Evolutionary conservation across 2,888 invertebrate genomes (phyloP).

Genomic region (Phortica okadai): DNA sequence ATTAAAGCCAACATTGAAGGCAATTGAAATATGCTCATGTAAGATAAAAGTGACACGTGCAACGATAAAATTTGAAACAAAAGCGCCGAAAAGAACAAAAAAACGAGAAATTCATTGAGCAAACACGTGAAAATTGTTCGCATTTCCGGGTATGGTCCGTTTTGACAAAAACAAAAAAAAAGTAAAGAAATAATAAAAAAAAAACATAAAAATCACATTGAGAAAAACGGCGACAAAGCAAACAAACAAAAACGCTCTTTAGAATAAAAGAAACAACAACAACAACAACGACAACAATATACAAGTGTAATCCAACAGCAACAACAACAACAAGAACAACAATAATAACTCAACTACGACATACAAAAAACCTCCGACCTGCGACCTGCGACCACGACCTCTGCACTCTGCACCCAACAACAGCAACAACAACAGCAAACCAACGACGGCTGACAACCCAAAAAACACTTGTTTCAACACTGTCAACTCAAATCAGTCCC

Average conservation of each 20-base stretch:
- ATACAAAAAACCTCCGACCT: conserved; percentile 40
- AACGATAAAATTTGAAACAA: conserved; percentile 7
- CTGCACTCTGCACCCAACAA: conserved; percentile 2
- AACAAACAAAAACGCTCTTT: conserved; percentile 49
- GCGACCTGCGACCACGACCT: not conserved
- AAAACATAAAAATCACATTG: conserved; percentile 25
- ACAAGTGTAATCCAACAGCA: not conserved
- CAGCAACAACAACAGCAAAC: conserved; percentile 2
- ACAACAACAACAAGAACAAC: conserved; percentile 28
- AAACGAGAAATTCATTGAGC: conserved; percentile 45
- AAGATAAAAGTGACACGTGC: conserved; percentile 3
- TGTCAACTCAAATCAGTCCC: conserved; percentile 28
- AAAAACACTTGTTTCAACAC: conserved; percentile 69
- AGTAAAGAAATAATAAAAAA: conserved; percentile 22
- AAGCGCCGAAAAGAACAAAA: conserved; percentile 6
- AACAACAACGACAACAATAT: not conserved
- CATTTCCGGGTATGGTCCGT: conserved; percentile 1
- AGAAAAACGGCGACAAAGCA: conserved; percentile 50
- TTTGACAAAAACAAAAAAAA: conserved; percentile 34
- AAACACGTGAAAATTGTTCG: conserved; percentile 51
- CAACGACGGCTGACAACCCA: conserved; percentile 48
- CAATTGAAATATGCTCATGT: not conserved
- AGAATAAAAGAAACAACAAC: conserved; percentile 43
- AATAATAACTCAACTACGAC: conserved; percentile 50
- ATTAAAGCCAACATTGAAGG: conserved; percentile 41